A percentile compares a stretch with the other conserved stretches of the same genome.
Conservation (phyloP, 1,140 invertebrate genomes). For the Capitella teleta region DNA sequence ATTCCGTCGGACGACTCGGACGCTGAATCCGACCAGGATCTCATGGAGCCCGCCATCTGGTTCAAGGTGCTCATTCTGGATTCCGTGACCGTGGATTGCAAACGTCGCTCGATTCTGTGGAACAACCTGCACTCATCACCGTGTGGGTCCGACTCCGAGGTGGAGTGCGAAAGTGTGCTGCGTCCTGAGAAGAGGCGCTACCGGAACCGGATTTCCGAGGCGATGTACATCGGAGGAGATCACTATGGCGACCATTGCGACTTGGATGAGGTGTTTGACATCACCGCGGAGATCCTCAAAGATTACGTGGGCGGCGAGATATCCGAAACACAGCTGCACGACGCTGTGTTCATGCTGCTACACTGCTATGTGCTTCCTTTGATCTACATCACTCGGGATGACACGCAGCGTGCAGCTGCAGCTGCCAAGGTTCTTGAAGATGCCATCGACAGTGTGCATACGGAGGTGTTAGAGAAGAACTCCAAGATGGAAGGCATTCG, state of each 20-base stretch:
- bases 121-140: neutral
- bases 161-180: neutral
- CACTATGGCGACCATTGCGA: constrained; percentile 3
- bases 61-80: constrained; percentile 14
- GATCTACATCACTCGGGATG: neutral
- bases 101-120: constrained; percentile 3
- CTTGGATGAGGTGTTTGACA: constrained; percentile 13
- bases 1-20: too few species aligned
- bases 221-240: constrained; percentile 9
- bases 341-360: constrained; percentile 1
- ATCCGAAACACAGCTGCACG: neutral
- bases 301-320: neutral
- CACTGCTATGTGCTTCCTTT: constrained; percentile 2
- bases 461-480: neutral
- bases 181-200: neutral
- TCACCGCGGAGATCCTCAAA: neutral
- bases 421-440: neutral
- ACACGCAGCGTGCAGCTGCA: neutral
- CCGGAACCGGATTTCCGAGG: constrained; percentile 4
- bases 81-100: constrained; percentile 12
- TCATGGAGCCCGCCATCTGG: constrained; percentile 12
- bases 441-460: neutral
- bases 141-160: neutral
- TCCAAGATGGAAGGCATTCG: neutral
- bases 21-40: too few species aligned